Evolutionary conservation across 1,140 invertebrate species (phyloP), one percentile per base, ranked within the genome.

Genomic region (Procambarus clarkii): DNA sequence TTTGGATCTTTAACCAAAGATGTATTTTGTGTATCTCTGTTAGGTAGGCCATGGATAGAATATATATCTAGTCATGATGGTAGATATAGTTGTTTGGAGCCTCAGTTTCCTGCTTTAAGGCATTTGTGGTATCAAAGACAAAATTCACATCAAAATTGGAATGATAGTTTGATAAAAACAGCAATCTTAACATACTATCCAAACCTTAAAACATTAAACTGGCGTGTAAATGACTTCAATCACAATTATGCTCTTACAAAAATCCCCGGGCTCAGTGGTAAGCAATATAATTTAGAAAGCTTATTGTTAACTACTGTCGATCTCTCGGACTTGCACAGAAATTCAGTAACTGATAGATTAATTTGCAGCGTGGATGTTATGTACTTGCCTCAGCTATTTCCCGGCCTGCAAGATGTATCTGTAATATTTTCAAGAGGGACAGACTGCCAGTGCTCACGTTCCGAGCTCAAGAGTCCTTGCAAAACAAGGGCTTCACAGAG

Each of bases 41-140:
- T 91, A 48, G 89, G 89, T 46, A 77, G 89, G 50, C 89, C 89
- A 11, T 91, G 89, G 89, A 91, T 91, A 85, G 89, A 91, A 76
- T 91, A 91, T 44, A 91, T 91, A 83, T 91, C 89, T 71, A 91
- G 89, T 80, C 89, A 91, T 91, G 89, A 91, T 91, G 89, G 89
- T 76, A 91, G 89, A 60, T 80, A 91, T 80, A 91, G 83, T 79
- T 91, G 89, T 69, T 60, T 91, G 24, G 89, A 91, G 54, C 89
- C 89, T 64, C 89, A 91, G 46, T 91, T 91, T 50, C 89, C 89
- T 46, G 89, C 83, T 18, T 84, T 91, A 60, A 91, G 78, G 80
- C 89, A 91, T 85, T 50, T 91, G 24, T 91, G 89, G 89, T 91
- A 91, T 58, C 89, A 91, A 54, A 84, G 89, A 50, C 82, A 91